Base-by-base conservation (phyloP, 2,113 vertebrate species). In the Sphaerodactylus townsendi region DNA sequence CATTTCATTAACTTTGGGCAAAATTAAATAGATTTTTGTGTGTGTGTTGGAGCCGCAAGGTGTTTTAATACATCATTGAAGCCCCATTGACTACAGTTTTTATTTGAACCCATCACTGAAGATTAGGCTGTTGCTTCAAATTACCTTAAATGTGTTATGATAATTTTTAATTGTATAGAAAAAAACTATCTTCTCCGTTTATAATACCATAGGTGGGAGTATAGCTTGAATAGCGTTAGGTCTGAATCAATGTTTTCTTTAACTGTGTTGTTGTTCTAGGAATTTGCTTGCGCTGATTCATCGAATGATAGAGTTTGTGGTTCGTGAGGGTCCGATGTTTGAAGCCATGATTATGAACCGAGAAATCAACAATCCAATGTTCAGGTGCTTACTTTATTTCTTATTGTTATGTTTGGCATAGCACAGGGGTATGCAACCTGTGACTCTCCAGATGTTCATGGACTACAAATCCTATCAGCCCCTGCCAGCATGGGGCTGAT, bases 301-400 rank as follows among this genome's bases (percentile, higher is more conserved):
- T 95, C 99, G 99, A 95, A 99, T 99, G 99, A 99, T 99, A 97
- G 99, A 99, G 96, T 99, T 99, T 98, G 99, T 99, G 96, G 99
- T 99, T 96, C 98, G 98, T 97, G 99, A 99, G 96, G 99, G 99
- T 93, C 98, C 99, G 77, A 99, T 99, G 98, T 99, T 99, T 96
- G 99, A 99, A 98, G 98, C 99, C 94, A 99, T 99, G 98, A 99
- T 99, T 94, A 99, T 99, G 99, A 99, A 99, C 96, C 86, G 98
- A 97, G 99, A 99, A 94, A 98, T 99, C 94, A 99, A 97, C 96
- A 99, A 99, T 91, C 97, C 99, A 33, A 98, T 99, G 97, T 99
- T 99, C 97, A 99, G 99, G 98, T 99, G 56, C 82, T 96, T 81
- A 77, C 66, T 88, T 82, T 1, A 21, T 10, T 69, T 88, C 37